Evolutionary conservation across 2,888 invertebrate genomes (phyloP), one percentile per base, ranked within the genome.

Genomic region (Cephus runcator): DNA sequence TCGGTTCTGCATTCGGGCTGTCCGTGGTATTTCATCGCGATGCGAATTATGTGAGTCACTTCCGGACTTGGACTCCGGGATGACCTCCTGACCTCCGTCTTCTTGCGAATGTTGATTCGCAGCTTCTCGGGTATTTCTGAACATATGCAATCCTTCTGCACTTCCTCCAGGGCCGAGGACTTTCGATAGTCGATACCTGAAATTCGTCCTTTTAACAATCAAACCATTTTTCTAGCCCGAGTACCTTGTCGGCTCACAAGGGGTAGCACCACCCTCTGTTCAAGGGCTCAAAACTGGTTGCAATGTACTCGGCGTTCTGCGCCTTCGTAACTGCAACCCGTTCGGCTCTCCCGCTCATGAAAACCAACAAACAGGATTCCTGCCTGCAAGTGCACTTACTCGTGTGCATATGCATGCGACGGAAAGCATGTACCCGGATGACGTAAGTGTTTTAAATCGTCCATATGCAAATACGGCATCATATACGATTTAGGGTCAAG

Each of bases 1-100:
- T 56, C 73, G 73, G 79, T 9, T 68, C 36, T 73, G 40, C 77
- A 74, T n/a, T 78, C 81, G 34, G 78, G 76, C 75, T 83, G 85
- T 11, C 86, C 87, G 75, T 85, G 87, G 81, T 87, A 90, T 84
- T 87, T 89, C 90, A 89, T 90, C 79, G 89, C 90, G 79, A 90
- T 90, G 76, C 88, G 85, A 81, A 90, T 90, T 34, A 87, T 87
- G 77, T 89, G 90, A 84, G 87, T 89, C 87, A 89, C 87, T 86
- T 90, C 90, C 85, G 90, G 90, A 78, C 90, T 90, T 4, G 86
- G 82, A 69, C 85, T 85, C 2, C 87, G 85, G 23, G 85, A 83
- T 11, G 75, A 77, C 75, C 79, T 79, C n/a, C 73, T 80, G 71
- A 86, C 81, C 80, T 89, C 87, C 34, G 85, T 85, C 71, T 86